Base-by-base conservation (phyloP, 2,888 invertebrate genomes). In the Drosophila maculinotata region DNA sequence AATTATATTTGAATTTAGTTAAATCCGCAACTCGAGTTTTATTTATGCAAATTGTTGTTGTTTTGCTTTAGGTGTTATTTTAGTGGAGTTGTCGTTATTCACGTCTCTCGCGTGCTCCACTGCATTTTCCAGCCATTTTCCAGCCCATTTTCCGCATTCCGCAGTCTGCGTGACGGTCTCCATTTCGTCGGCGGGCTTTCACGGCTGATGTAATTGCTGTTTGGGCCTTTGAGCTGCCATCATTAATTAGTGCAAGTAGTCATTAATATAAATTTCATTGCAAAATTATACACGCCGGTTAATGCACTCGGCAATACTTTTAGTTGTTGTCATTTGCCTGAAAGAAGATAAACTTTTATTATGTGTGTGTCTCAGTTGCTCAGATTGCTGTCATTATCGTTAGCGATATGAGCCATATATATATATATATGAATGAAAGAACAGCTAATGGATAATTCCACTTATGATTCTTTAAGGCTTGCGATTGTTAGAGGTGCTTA, bases 261-360 rank as follows among this genome's bases (percentile, higher is more conserved):
- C 85, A 54, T 84, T 84, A 74, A 76, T 78, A 84, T 84, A 80
- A 84, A 84, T 85, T 77, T 76, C 58, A 83, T 79, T 67, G 62
- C 62, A 53, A 30, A 69, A 76, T 77, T 76, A 74, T 80, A 72
- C 72, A 49, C 69, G 58, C 59, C 69, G 69, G 76, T 65, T 79
- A 86, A 76, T 83, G 81, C 84, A 83, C 81, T 79, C 69, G 20
- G 36, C 75, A 69, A 66, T 67, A 76, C 67, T 74, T 65, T 72
- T 36, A 68, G 69, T 73, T 72, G 45, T 48, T 63, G 48, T 15
- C 47, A 57, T 49, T 69, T 42, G 49, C 10, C 9, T n/a, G n/a
- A n/a, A 28, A 26, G 12, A 15, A 73, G 71, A 75, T 76, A 54
- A 64, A 59, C 59, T 68, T 63, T 57, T 57, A 71, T 59, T 59